These are phyloP conservation scores for Xiphydria camelus DNA, from an alignment of 2,888 invertebrate genomes.

Conservation along the genomic window DNA sequence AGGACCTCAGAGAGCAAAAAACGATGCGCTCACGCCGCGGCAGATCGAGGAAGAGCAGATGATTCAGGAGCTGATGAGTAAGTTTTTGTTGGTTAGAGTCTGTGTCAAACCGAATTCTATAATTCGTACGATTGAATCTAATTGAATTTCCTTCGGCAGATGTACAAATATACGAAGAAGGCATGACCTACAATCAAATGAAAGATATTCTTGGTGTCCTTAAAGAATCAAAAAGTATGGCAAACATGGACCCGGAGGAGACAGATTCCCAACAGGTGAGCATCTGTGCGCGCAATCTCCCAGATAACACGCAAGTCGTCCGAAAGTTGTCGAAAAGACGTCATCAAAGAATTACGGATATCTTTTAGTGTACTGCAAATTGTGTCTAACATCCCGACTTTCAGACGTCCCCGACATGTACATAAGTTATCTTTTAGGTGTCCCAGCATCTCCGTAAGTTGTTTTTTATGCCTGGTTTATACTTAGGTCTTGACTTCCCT, in stretches of 20 bases:
- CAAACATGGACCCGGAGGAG: constrained; percentile 13
- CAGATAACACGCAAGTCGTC: constrained; percentile 4
- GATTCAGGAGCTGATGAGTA: constrained; percentile 15
- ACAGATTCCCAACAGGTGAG: constrained; percentile 5
- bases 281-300: neutral
- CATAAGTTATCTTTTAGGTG: too few relatives aligned
- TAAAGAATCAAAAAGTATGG: constrained; percentile 31
- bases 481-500: too few relatives aligned
- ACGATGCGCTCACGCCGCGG: neutral
- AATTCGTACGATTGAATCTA: neutral
- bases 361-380: too few relatives aligned
- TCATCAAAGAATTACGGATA: too few relatives aligned
- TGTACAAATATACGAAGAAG: constrained; percentile 31
- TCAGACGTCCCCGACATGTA: too few relatives aligned
- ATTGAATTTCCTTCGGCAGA: too few relatives aligned
- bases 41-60: constrained; percentile 12
- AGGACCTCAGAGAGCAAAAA: neutral
- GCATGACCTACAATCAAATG: constrained; percentile 31
- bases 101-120: neutral
- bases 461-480: too few relatives aligned
- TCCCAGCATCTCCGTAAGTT: too few relatives aligned
- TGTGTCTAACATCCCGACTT: too few relatives aligned
- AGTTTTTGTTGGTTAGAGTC: neutral
- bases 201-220: constrained; percentile 23
- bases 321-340: too few relatives aligned